Base-by-base conservation (phyloP, 1,140 invertebrate species). In the Drosophila pruinosa region DNA sequence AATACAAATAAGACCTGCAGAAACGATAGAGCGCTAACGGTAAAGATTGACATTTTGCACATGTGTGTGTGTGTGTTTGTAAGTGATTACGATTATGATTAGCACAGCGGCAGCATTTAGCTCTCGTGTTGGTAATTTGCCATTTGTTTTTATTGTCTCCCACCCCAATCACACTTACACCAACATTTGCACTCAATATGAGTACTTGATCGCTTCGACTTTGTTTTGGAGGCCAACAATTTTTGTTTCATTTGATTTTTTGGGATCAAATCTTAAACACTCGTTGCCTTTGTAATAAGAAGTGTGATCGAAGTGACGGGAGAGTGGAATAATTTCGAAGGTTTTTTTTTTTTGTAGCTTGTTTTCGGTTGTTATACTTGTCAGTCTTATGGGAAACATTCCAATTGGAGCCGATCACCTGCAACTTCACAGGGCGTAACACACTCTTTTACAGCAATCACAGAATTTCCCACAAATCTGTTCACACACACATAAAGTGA, bases 1-100 rank as follows among this genome's bases (percentile, higher is more conserved):
- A 85, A 85, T 85, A 86, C 73, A 73, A 78, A 78, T 64, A 69
- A 75, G 61, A 68, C 67, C 58, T 59, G 61, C 56, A 68, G 52
- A 53, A 56, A 53, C 52, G 34, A 74, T 43, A 64, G 67, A 72
- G 58, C 62, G 59, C 54, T 83, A 85, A 80, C 81, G 72, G 69
- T 81, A 77, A 57, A 62, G 75, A 63, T 75, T 67, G 64, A 73
- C 74, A 70, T n/a, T 54, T 14, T 22, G 31, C 39, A 45, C 28
- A 4, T 14, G 26, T 26, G 8, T 24, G 14, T 39, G 17, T 48
- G 8, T 43, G 41, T 14, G 6, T 38, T n/a, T 54, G 45, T 41
- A 31, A 39, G 24, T 64, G 61, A 65, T 71, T 57, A 53, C 28
- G 74, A 78, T 74, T 82, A 74, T 70, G 78, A 81, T 81, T 80